Evolutionary conservation across 1,140 invertebrate species (phyloP).

Genomic region (Ceratitis capitata): DNA sequence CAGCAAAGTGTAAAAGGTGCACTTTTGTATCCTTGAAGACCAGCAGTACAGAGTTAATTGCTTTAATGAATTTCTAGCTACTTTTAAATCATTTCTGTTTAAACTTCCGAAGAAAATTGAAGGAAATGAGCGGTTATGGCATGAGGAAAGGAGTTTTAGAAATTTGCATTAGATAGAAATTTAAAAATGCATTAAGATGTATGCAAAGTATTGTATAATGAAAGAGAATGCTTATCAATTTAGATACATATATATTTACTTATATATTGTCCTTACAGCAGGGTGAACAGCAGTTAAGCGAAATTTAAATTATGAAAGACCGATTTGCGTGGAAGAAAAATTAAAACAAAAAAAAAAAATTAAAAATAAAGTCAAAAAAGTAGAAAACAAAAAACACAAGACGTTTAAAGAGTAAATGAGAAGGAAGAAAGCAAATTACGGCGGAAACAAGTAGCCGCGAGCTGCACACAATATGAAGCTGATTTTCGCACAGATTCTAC

Average conservation of each 20-base stretch:
- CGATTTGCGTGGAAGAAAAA: conserved; percentile 30
- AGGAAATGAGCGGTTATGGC: neutral
- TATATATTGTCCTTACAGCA: neutral
- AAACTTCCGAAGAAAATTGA: neutral
- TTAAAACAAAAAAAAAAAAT: too few species aligned
- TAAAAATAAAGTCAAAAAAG: too few species aligned
- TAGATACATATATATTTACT: neutral
- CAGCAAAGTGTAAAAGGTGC: neutral
- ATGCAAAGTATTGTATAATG: too few species aligned
- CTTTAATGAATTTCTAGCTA: neutral
- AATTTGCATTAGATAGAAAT: neutral
- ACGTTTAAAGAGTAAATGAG: neutral
- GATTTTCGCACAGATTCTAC: neutral
- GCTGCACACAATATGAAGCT: neutral
- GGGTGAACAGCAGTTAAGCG: neutral
- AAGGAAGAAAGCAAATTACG: neutral
- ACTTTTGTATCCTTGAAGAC: neutral
- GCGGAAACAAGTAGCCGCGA: too few species aligned
- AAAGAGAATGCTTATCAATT: neutral
- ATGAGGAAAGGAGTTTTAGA: neutral
- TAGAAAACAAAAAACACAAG: neutral
- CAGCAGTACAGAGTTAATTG: neutral
- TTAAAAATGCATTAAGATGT: conserved; percentile 12
- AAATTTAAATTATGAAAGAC: conserved; percentile 3
- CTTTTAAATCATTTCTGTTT: neutral